A percentile compares a stretch with the other conserved stretches of the same genome.
Conservation (phyloP, 2,797 vertebrate species). For the Acrossocheilus fasciatus region DNA sequence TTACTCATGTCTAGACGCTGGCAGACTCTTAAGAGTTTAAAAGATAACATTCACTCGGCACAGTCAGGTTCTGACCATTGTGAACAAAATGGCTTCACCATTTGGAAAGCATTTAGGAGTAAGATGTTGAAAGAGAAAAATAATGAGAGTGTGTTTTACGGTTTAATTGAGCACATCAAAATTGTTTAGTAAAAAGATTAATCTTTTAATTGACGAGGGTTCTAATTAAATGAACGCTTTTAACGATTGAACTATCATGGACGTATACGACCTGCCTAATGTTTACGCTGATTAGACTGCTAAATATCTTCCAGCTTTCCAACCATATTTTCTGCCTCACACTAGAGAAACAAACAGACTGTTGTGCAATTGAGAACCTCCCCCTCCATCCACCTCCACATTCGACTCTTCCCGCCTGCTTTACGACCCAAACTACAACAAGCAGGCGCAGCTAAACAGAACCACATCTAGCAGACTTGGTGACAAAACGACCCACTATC, state of each 20-base stretch:
- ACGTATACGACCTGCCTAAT: slow-evolving; percentile 3
- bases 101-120: slow-evolving; percentile 25
- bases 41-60: background rate
- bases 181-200: background rate
- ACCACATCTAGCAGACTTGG: slow-evolving; percentile 40
- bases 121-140: slow-evolving; percentile 17
- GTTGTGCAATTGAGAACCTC: background rate
- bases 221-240: slow-evolving; percentile 33
- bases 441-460: slow-evolving; percentile 49
- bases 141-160: background rate
- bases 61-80: slow-evolving; percentile 18
- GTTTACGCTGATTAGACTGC: slow-evolving; percentile 35
- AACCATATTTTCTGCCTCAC: slow-evolving; percentile 23
- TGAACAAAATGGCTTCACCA: background rate
- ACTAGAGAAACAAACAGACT: slow-evolving; percentile 49
- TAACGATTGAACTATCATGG: slow-evolving; percentile 28
- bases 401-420: slow-evolving; percentile 17
- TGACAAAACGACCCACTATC: slow-evolving; percentile 41
- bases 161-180: background rate
- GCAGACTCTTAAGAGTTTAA: slow-evolving; percentile 18
- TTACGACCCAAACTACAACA: slow-evolving; percentile 39
- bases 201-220: slow-evolving; percentile 18
- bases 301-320: slow-evolving; percentile 54
- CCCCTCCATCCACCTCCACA: background rate
- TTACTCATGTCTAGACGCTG: slow-evolving; percentile 14